Evolutionary conservation across 2,113 vertebrate species (phyloP), one percentile per base, ranked within the genome.

Genomic region (Pelusios castaneus): DNA sequence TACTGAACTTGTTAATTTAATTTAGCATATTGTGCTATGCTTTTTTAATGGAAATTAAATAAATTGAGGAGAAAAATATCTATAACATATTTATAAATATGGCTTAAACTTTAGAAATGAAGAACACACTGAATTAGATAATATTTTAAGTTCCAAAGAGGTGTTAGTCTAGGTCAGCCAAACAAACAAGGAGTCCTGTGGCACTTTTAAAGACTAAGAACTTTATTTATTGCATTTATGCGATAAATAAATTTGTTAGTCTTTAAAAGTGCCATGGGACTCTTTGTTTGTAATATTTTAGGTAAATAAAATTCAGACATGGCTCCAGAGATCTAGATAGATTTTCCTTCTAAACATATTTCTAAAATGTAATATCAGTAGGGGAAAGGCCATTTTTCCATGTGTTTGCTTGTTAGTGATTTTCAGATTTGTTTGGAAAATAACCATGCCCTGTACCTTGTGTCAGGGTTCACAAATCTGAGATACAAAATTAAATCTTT

Each of bases 361-460:
- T 94, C 80, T 84, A 78, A 54, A 38, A 43, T 86, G 34, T 88
- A 96, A 84, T 75, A 86, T 88, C 89, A 92, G 45, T 70, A 89
- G 95, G 58, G 92, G 82, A 76, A 83, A 60, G 54, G n/a, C 96
- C 95, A 95, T 96, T 95, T 96, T 94, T 92, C 93, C 67, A 47
- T 92, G 90, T 91, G 51, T 86, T 94, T 92, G 80, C 60, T 88
- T 84, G 76, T 31, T 80, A 82, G 93, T 45, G 24, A 86, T 92
- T 82, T 77, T 89, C 78, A 93, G 34, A 51, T 80, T 95, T 84
- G 16, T 89, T 84, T 95, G 90, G 89, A 95, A 94, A 88, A 67
- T 27, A 86, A 84, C 45, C 85, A 94, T 63, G 80, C 47, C 4
- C 47, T 58, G 24, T 89, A 4, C 63, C 63, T 95, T 88, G 24